Evolutionary conservation across 2,797 vertebrate species (phyloP).

Genomic region (Diplodus puntazzo): DNA sequence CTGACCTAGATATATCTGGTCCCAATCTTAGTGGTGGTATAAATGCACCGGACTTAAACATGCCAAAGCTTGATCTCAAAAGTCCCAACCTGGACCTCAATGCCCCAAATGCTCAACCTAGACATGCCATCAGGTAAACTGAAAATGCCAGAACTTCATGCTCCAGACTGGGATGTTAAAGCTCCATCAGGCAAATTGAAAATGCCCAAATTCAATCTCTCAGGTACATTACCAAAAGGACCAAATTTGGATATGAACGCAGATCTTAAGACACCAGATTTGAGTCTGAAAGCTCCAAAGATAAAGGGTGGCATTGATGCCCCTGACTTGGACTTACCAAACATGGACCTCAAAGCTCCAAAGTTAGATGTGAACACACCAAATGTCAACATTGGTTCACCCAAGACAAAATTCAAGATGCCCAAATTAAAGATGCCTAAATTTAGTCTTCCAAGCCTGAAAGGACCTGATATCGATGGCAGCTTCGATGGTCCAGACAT

Average conservation of each 20-base stretch:
- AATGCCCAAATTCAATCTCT: conserved; percentile 62
- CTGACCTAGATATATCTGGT: conserved; percentile 59
- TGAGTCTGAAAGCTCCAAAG: conserved; percentile 64
- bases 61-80: conserved; percentile 49
- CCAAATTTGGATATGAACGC: conserved; percentile 34
- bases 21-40: conserved; percentile 61
- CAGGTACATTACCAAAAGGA: conserved; percentile 47
- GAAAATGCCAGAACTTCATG: not conserved
- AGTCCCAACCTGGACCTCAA: conserved; percentile 60
- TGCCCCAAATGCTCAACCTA: conserved; percentile 6
- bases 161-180: conserved; percentile 60
- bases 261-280: conserved; percentile 54
- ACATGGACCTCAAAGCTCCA: conserved; percentile 42
- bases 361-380: conserved; percentile 41
- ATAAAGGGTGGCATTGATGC: conserved; percentile 57
- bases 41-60: conserved; percentile 57
- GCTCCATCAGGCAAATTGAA: conserved; percentile 63
- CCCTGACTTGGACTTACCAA: conserved; percentile 54
- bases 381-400: conserved; percentile 62
- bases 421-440: conserved; percentile 60
- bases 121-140: too few relatives aligned
- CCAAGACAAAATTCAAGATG: conserved; percentile 63
- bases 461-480: conserved; percentile 30
- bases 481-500: conserved; percentile 5
- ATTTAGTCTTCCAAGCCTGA: conserved; percentile 20